Evolutionary conservation across 2,888 invertebrate genomes (phyloP).

Genomic region (Patella pellucida): DNA sequence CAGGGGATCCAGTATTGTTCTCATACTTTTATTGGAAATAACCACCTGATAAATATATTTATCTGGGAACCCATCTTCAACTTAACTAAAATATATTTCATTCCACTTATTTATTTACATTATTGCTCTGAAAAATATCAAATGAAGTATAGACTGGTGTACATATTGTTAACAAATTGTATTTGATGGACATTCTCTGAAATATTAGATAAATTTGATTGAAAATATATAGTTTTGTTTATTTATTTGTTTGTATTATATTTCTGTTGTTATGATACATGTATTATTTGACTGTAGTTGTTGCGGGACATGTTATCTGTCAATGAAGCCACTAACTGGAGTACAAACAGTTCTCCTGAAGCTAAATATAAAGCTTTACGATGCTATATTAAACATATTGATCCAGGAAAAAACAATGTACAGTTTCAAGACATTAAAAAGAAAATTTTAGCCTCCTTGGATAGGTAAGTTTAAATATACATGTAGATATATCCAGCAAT

Average conservation of each 20-base stretch:
- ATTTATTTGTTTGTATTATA: neutral
- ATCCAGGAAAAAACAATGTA: slow-evolving; percentile 1
- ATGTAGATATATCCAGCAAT: too few species aligned
- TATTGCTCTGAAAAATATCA: too few species aligned
- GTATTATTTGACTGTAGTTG: slow-evolving; percentile 44
- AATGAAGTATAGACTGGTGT: neutral
- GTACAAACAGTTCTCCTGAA: slow-evolving; percentile 45
- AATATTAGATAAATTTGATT: neutral
- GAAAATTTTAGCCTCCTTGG: slow-evolving; percentile 28
- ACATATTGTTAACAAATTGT: neutral
- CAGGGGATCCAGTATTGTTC: too few species aligned
- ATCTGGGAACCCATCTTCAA: too few species aligned
- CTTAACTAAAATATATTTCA: too few species aligned
- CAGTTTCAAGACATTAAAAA: slow-evolving; percentile 23
- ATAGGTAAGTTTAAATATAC: slow-evolving; percentile 24
- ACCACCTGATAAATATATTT: too few species aligned
- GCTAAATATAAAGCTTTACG: slow-evolving; percentile 64
- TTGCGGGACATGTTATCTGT: slow-evolving; percentile 65
- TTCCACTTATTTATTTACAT: too few species aligned
- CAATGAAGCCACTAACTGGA: slow-evolving; percentile 67
- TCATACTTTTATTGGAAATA: too few species aligned
- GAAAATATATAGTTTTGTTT: neutral
- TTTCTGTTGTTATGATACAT: neutral
- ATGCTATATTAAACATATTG: slow-evolving; percentile 50
- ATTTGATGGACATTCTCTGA: neutral